Percentiles rank a stretch among this genome's conserved stretches.
phyloP scores from a whole-genome alignment of 2,888 invertebrate genomes.

The Sminthurides aquaticus region DNA sequence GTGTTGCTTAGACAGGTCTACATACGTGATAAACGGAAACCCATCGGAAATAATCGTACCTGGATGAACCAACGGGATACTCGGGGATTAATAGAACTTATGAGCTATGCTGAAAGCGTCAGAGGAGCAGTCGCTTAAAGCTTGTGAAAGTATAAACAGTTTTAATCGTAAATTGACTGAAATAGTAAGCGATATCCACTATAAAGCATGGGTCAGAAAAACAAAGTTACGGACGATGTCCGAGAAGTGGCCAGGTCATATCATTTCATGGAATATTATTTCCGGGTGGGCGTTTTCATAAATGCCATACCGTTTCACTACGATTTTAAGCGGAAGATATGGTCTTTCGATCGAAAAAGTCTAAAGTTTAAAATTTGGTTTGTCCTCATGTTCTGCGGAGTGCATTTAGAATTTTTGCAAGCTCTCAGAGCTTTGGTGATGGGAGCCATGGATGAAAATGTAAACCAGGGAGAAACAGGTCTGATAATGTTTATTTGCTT shows the following conservation, averaged over 20 bases:
- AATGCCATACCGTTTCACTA: conserved; percentile 8
- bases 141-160: no score
- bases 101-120: no score
- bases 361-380: conserved; percentile 7
- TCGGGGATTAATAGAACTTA: no score
- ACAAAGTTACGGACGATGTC: no score
- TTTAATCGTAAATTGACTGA: no score
- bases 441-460: background rate
- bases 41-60: no score
- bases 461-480: background rate
- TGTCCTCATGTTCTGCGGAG: background rate
- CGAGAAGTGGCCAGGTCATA: background rate
- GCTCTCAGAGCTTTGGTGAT: background rate
- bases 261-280: conserved; percentile 3
- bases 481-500: conserved; percentile 3
- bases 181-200: no score
- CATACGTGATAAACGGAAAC: no score
- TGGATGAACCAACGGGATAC: no score
- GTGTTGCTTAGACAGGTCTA: no score
- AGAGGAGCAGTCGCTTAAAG: no score
- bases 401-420: background rate
- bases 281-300: background rate
- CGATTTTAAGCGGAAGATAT: background rate
- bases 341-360: background rate
- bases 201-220: no score